Base-by-base conservation (phyloP, 2,888 invertebrate genomes). In the Gymnocheta viridis region DNA sequence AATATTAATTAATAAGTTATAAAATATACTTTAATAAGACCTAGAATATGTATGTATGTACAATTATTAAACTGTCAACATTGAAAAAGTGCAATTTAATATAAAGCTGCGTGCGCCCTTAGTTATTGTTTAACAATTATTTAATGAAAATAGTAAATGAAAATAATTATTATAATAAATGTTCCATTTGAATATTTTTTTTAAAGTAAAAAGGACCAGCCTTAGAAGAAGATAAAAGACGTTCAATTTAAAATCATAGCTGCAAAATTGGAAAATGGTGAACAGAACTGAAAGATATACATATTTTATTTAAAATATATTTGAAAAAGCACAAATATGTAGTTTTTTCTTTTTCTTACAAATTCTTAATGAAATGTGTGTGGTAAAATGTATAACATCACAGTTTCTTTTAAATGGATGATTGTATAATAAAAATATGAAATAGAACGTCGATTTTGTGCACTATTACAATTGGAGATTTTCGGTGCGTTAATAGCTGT, bases 51-150 rank as follows among this genome's bases (percentile, higher is more conserved):
- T 54, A n/a, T 27, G n/a, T n/a, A n/a, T n/a, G n/a, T 14, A 6
- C 6, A n/a, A n/a, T 38, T n/a, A n/a, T n/a, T n/a, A n/a, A n/a
- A 4, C 12, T 35, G 19, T 44, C 27, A 49, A 60, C 9, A 38
- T 60, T 62, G 49, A 76, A 14, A 54, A 69, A 44, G 24, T 54
- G 41, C 49, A 41, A 62, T 19, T 67, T 22, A 10, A 72, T 32
- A 56, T 79, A 82, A 82, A 82, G 83, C 83, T 83, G 83, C 83
- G 60, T 83, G 83, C 83, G 60, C 80, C 80, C 66, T 67, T 80
- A 38, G n/a, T n/a, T n/a, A 69, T 35, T 27, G 67, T 51, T 24
- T 51, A n/a, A 3, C 0, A 56, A 67, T 6, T 27, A 47, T 67
- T 49, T 69, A 22, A 78, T 58, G 17, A 51, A 64, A 54, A 19